Conservation (phyloP, 2,888 invertebrate species). For the Nemoura dubitans region DNA sequence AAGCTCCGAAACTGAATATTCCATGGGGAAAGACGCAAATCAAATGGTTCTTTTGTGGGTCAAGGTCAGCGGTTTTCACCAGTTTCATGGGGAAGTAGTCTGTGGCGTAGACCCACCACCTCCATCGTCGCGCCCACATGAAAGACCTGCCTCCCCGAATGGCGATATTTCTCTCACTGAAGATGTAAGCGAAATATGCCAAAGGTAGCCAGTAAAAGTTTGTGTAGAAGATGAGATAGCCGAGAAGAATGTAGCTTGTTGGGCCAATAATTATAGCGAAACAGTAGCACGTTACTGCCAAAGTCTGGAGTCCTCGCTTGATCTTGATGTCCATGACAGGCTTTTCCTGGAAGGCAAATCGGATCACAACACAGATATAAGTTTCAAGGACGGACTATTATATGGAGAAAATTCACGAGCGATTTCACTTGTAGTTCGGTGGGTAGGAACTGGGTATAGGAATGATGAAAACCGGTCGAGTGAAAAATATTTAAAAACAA, state of each 20-base stretch:
- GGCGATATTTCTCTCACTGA: conserved; percentile 70
- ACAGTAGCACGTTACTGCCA: conserved; percentile 78
- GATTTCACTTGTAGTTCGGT: too few relatives aligned
- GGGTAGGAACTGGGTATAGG: too few relatives aligned
- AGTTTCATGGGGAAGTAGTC: conserved; percentile 88
- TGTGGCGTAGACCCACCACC: conserved; percentile 77
- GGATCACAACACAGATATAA: too few relatives aligned
- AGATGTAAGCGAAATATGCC: conserved; percentile 72
- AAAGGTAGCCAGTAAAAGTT: conserved; percentile 59
- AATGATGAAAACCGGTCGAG: too few relatives aligned
- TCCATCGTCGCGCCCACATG: conserved; percentile 71
- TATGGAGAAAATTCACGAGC: too few relatives aligned
- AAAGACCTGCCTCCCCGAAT: conserved; percentile 65
- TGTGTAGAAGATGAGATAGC: conserved; percentile 64
- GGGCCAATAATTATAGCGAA: conserved; percentile 71
- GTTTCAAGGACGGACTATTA: too few relatives aligned
- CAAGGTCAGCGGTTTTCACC: conserved; percentile 83
- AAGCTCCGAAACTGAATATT: conserved; percentile 78
- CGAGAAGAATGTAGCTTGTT: conserved; percentile 61
- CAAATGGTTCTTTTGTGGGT: conserved; percentile 82
- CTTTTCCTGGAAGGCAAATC: too few relatives aligned
- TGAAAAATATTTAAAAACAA: too few relatives aligned
- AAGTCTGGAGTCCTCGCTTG: conserved; percentile 85
- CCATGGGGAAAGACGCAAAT: conserved; percentile 94
- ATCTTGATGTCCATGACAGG: conserved; percentile 84